Evolutionary conservation across 2,113 vertebrate genomes (phyloP), one percentile per base, ranked within the genome.

Genomic region (Ranitomeya variabilis): DNA sequence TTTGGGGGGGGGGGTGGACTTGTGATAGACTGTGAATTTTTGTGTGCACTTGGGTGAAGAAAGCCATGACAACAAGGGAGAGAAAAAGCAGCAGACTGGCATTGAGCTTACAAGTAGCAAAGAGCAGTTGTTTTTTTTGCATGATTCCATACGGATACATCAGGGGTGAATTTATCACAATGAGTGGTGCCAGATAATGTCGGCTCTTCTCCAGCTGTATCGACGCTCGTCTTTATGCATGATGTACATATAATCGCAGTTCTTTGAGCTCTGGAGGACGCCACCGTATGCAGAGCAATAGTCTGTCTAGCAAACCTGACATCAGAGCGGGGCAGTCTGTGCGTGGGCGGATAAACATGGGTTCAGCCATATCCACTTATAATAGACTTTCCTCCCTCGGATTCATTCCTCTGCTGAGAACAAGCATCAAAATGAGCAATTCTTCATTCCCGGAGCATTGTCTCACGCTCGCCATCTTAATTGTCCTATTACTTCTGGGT

Each of bases 281-380:
- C 13, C 67, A 14, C 62, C 64, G 69, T 67, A 71, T 84, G 64
- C 55, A 71, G 7, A 26, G 37, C 31, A 64, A 37, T 23, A 67
- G 64, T 21, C 60, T 66, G 81, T 83, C 60, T 83, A 12, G 19
- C 19, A 31, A 51, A 19, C 64, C 55, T 23, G 64, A 71, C 71
- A 84, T 71, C 55, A 66, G 64, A 54, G 31, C 54, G 66, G 82
- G 82, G 45, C 82, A 69, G 66, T 45, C 57, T 54, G 81, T 66
- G 59, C 16, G 81, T 84, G 82, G 82, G 82, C 8, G 66, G 82
- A 84, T 84, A 84, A 84, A 71, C 67, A 71, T 55, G 55, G 82
- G 82, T 71, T 71, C 64, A 69, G 82, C 82, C 55, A 84, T 84
- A 51, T 84, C n/a, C 64, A 11, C 13, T 71, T 84, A 84, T 84